Evolutionary conservation across 2,797 vertebrate species (phyloP), one percentile per base, ranked within the genome.

Genomic region (Alcedo quadribrachys): DNA sequence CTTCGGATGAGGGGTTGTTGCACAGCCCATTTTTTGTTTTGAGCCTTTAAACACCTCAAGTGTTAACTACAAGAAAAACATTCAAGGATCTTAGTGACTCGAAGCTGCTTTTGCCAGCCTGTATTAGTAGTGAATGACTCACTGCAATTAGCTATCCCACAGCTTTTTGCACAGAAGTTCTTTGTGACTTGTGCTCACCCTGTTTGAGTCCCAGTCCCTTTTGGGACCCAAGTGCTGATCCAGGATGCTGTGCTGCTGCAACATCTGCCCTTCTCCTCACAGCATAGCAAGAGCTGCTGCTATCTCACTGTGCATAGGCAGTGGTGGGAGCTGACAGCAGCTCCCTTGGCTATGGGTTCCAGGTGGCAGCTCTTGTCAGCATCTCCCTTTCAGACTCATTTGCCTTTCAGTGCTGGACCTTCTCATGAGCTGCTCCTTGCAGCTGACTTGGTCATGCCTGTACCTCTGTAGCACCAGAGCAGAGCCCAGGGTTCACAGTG

Each of bases 31-130:
- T 2, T 2, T 2, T 15, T 58, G 61, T 9, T 37, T 51, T 4
- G 32, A 92, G 55, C 70, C 62, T 73, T 51, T 92, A 53, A 90
- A 88, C 67, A 46, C 51, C 67, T 73, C 33, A 20, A n/a, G 68
- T n/a, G 75, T 30, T 33, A 94, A 90, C 18, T 54, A 55, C 70
- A 76, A 90, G 65, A 48, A 73, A 88, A 93, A 70, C 30, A 67
- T 33, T 73, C 4, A 25, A 45, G 28, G 67, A 32, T 50, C 63
- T 68, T 12, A 7, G 45, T n/a, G 63, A 11, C 35, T 63, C 11
- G 7, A 12, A 40, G 40, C 55, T 74, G 5, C 32, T 79, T 82
- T 35, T 74, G 57, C 45, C 83, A 80, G 76, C 45, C 75, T 65
- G 57, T 28, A 3, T 77, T 50, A 45, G 58, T 12, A 20, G 27